Evolutionary conservation across 2,113 vertebrate species (phyloP), one percentile per base, ranked within the genome.

Genomic region (Meriones unguiculatus): DNA sequence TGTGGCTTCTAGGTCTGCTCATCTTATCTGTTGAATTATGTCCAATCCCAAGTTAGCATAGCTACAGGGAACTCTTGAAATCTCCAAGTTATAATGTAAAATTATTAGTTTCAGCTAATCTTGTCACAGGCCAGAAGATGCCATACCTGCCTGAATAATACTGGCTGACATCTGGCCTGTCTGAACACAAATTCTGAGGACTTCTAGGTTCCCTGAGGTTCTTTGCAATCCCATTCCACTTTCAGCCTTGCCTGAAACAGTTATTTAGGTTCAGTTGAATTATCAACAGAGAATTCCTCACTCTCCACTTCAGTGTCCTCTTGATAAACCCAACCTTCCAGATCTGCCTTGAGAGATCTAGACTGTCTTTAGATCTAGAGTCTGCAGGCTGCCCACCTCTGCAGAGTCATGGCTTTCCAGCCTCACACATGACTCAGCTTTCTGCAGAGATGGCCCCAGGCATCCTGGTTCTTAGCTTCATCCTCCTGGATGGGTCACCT

Each of bases 131-230:
- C 20, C 24, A 7, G 9, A 17, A 41, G 67, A 64, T 14, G 73
- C 7, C 41, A 13, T 3, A 20, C 8, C 22, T 13, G 24, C 32
- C 6, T 24, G 84, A 32, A 15, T 38, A 18, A 28, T 2, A 13
- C 32, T 30, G 28, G 13, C 41, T 69, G 52, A 87, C 5, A 75
- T n/a, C 17, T 76, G 14, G 22, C 30, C 22, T 11, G 0, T 22
- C 64, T 8, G 38, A 38, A 28, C 1, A 46, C 7, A 11, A 64
- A 38, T 0, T 46, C 52, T 7, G 28, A 65, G 52, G 30, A 46
- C 46, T 38, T 32, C 2, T 2, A 1, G 9, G 7, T 4, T 1
- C 12, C 5, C 2, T 0, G 14, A n/a, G 35, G 14, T 22, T 32
- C n/a, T 90, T n/a, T 10, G 5, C 4, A 11, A 35, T 32, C 46